These are phyloP conservation scores for Miltochrista miniata DNA, from an alignment of 2,888 invertebrate species.

Conservation along the genomic window DNA sequence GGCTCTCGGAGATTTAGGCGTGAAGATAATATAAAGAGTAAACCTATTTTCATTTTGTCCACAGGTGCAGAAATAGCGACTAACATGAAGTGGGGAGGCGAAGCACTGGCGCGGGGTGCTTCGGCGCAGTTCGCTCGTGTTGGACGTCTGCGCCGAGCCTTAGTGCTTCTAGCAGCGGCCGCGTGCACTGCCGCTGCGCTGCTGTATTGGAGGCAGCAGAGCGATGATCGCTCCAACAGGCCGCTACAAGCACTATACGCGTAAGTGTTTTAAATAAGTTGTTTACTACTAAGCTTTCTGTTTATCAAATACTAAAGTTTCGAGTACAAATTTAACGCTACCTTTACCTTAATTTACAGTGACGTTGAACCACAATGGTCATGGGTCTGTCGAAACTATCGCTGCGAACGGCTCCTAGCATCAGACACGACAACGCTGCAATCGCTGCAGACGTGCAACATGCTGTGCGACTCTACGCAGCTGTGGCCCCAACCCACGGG, in stretches of 20 bases:
- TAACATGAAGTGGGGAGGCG: slow-evolving; percentile 68
- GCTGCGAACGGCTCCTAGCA: slow-evolving; percentile 85
- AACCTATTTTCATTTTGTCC: neutral
- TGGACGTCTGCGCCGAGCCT: slow-evolving; percentile 81
- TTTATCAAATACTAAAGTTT: too few species aligned
- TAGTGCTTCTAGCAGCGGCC: slow-evolving; percentile 80
- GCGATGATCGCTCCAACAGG: slow-evolving; percentile 62
- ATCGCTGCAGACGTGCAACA: slow-evolving; percentile 89
- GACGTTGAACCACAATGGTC: slow-evolving; percentile 87
- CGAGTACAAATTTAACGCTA: neutral
- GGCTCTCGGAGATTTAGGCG: too few species aligned
- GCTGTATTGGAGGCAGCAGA: slow-evolving; percentile 85
- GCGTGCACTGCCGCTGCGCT: slow-evolving; percentile 83
- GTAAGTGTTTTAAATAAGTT: slow-evolving; percentile 41
- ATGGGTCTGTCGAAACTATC: slow-evolving; percentile 88
- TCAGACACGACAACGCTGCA: slow-evolving; percentile 71
- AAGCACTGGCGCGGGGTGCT: slow-evolving; percentile 71
- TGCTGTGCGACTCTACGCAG: slow-evolving; percentile 89
- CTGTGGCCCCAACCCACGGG: slow-evolving; percentile 93
- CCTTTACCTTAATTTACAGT: slow-evolving; percentile 50
- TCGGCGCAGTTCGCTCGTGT: slow-evolving; percentile 79
- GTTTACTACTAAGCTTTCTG: too few species aligned
- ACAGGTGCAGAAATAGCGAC: slow-evolving; percentile 46
- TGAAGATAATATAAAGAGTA: too few species aligned
- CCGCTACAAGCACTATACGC: slow-evolving; percentile 60